Conservation (phyloP, 2,888 invertebrate genomes). For the Caenorhabditis sp. region DNA sequence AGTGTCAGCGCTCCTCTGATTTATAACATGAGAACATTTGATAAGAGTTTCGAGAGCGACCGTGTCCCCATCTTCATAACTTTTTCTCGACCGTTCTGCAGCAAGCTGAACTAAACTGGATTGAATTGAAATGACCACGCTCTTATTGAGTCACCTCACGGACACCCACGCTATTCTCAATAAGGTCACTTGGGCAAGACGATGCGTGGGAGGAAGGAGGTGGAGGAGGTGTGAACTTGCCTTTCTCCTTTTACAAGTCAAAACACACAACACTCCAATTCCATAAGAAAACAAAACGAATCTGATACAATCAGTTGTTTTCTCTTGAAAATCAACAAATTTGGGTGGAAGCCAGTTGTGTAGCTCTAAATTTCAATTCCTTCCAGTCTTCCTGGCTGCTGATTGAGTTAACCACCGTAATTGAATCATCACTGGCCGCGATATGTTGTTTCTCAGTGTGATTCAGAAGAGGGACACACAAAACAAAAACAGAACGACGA, state of each 20-base stretch:
- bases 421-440: constrained; percentile 26
- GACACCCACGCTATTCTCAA: constrained; percentile 56
- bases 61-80: not conserved
- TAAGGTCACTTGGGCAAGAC: constrained; percentile 45
- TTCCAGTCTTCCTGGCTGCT: constrained; percentile 26
- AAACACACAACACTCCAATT: not conserved
- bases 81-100: constrained; percentile 8
- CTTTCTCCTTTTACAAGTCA: not conserved
- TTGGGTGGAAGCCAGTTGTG: not conserved
- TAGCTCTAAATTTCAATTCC: constrained; percentile 26
- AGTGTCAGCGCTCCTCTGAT: constrained; percentile 39
- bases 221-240: constrained; percentile 22
- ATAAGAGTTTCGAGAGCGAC: constrained; percentile 33
- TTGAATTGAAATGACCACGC: not conserved
- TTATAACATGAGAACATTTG: constrained; percentile 39
- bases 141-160: constrained; percentile 35
- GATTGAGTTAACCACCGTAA: constrained; percentile 35
- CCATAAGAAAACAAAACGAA: no score
- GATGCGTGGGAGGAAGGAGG: constrained; percentile 43
- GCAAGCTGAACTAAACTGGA: constrained; percentile 22
- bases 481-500: constrained; percentile 2
- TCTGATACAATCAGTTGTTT: not conserved
- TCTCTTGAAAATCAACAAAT: not conserved
- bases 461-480: not conserved
- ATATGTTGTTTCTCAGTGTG: constrained; percentile 25